These are phyloP conservation scores for Stratiomys singularior DNA, from an alignment of 2,888 invertebrate species.

Conservation along the genomic window DNA sequence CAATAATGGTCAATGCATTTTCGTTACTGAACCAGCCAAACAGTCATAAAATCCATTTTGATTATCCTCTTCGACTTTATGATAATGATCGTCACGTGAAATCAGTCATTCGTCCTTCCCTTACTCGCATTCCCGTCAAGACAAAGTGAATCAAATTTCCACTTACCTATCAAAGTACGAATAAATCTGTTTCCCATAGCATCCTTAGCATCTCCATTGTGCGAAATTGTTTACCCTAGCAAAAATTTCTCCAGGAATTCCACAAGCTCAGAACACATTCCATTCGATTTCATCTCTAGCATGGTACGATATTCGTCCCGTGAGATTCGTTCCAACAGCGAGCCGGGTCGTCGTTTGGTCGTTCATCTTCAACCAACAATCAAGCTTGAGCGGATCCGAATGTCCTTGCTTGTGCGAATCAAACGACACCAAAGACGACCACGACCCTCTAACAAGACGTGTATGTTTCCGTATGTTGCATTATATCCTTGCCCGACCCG, in stretches of 20 bases:
- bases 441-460: too few species aligned
- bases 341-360: not conserved
- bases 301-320: not conserved
- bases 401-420: too few species aligned
- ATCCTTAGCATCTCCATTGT: not conserved
- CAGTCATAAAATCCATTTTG: too few species aligned
- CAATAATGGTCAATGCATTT: too few species aligned
- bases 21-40: too few species aligned
- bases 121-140: not conserved
- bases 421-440: too few species aligned
- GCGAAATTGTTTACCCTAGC: not conserved
- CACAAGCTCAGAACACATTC: not conserved
- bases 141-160: slow-evolving; percentile 37
- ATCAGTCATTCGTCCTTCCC: not conserved
- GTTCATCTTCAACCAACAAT: too few species aligned
- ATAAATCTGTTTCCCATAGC: slow-evolving; percentile 26
- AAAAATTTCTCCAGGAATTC: not conserved
- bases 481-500: too few species aligned
- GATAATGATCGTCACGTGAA: too few species aligned
- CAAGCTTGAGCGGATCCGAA: too few species aligned
- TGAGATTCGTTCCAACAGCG: not conserved
- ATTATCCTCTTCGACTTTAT: too few species aligned
- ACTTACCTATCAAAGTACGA: slow-evolving; percentile 17
- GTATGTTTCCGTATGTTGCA: too few species aligned
- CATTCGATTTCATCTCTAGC: not conserved